Evolutionary conservation across 2,113 vertebrate species (phyloP), one percentile per base, ranked within the genome.

Genomic region (Misgurnus mizolepis): DNA sequence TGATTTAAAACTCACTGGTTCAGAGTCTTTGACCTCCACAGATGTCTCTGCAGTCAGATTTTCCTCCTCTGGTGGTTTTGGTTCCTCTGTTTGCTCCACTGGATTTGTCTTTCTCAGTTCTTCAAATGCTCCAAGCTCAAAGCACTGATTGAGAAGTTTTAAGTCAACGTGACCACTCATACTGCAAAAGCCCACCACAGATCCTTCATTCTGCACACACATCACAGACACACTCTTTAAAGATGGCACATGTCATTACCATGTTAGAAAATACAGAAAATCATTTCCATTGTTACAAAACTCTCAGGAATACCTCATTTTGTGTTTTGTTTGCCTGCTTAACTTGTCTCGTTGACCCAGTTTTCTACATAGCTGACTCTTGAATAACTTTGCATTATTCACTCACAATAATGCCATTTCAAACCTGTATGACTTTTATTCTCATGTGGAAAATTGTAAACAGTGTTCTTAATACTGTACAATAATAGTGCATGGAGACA

Each of bases 121-220:
- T 0, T 93, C 87, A 82, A 96, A 96, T 43, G 90, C 92, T 0
- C 87, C 85, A 8, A 98, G 81, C 34, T 98, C 91, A 85, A 96
- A 98, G 85, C 89, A 92, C 1, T 90, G 72, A 7, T 91, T 89
- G n/a, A 97, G 86, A 61, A 90, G 72, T 14, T 91, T 71, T 77
- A 95, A 0, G 22, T 97, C 89, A 27, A 95, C 89, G 0, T 90
- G 83, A 0, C 91, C 88, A 27, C 90, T 93, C 15, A 95, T 82
- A 0, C 90, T 93, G 90, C 98, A 93, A 86, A 97, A 96, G 11
- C 97, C 96, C 0, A 95, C 93, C 4, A 90, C 89, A 11, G 18
- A 18, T 12, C 89, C 95, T 34, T 87, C 91, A 77, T 86, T 92
- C 97, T 99, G 87, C 11, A 55, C 78, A 78, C 7, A 76, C 40